Evolutionary conservation across 1,140 invertebrate genomes (phyloP).

Genomic region (Drosophila sucinea): DNA sequence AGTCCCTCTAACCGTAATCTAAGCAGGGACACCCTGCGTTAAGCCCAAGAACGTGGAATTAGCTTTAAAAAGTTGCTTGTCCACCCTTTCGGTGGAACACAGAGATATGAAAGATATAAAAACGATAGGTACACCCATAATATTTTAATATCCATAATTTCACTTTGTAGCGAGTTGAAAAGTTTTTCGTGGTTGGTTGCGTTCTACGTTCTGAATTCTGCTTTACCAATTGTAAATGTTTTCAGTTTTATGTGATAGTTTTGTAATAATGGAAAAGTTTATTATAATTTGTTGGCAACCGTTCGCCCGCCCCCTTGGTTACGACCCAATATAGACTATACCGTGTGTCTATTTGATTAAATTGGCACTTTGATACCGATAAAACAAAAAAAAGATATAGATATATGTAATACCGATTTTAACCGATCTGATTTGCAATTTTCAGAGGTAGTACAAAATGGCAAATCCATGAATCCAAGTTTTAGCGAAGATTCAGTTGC

Average conservation of each 20-base stretch:
- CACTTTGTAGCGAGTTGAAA: neutral
- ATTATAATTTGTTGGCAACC: constrained; percentile 15
- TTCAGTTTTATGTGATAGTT: neutral
- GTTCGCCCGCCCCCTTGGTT: constrained; percentile 1
- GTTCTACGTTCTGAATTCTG: neutral
- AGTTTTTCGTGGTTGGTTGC: neutral
- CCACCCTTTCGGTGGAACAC: too few species aligned
- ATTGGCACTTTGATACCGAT: constrained; percentile 26
- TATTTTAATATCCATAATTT: neutral
- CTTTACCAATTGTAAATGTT: neutral
- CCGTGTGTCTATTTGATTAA: constrained; percentile 63
- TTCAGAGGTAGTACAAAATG: constrained; percentile 84
- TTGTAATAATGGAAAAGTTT: too few species aligned
- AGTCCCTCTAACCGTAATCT: too few species aligned
- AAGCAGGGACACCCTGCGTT: too few species aligned
- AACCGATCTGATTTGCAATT: constrained; percentile 76
- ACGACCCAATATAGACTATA: constrained; percentile 68
- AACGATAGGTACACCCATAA: neutral
- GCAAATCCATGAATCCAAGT: constrained; percentile 87
- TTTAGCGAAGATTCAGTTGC: constrained; percentile 91
- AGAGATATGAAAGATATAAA: too few species aligned
- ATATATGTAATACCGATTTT: constrained; percentile 51
- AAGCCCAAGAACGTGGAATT: too few species aligned
- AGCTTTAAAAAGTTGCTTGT: too few species aligned
- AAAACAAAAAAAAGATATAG: constrained; percentile 32